Conservation (phyloP, 2,113 vertebrate genomes). For the Bostrychus sinensis region DNA sequence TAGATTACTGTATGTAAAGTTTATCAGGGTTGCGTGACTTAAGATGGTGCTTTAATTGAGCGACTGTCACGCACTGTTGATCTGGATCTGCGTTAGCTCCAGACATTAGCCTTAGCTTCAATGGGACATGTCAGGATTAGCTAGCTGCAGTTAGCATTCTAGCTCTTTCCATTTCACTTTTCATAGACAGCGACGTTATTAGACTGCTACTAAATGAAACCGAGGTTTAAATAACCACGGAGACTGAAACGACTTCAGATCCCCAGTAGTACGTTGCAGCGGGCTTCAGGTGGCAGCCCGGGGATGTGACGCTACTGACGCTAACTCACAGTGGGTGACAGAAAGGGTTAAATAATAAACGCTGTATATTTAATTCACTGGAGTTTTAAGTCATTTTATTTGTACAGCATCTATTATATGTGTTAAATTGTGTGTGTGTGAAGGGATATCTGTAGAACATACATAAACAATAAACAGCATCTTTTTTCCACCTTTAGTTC, state of each 20-base stretch:
- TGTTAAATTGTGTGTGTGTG: not conserved
- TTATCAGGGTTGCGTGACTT: constrained; percentile 13
- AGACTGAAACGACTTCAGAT: not conserved
- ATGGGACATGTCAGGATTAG: constrained; percentile 69
- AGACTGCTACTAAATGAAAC: not conserved
- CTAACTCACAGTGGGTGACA: not conserved
- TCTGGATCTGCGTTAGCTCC: constrained; percentile 60
- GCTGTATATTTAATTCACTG: not conserved
- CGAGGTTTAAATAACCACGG: not conserved
- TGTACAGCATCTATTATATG: not conserved
- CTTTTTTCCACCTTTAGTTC: constrained; percentile 77
- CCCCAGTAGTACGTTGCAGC: not conserved
- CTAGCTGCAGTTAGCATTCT: constrained; percentile 24
- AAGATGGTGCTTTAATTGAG: constrained; percentile 44
- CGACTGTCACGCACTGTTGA: constrained; percentile 63
- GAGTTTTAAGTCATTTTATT: not conserved
- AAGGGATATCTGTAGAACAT: not conserved
- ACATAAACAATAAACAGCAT: constrained; percentile 17
- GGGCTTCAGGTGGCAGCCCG: constrained; percentile 19
- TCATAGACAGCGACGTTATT: not conserved
- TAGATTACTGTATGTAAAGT: not conserved
- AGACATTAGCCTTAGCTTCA: constrained; percentile 65
- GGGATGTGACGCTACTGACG: constrained; percentile 27
- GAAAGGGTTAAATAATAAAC: constrained; percentile 7
- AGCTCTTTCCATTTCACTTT: constrained; percentile 8